Conservation (phyloP, 2,113 vertebrate genomes). For the Gallinago paraguaiae region DNA sequence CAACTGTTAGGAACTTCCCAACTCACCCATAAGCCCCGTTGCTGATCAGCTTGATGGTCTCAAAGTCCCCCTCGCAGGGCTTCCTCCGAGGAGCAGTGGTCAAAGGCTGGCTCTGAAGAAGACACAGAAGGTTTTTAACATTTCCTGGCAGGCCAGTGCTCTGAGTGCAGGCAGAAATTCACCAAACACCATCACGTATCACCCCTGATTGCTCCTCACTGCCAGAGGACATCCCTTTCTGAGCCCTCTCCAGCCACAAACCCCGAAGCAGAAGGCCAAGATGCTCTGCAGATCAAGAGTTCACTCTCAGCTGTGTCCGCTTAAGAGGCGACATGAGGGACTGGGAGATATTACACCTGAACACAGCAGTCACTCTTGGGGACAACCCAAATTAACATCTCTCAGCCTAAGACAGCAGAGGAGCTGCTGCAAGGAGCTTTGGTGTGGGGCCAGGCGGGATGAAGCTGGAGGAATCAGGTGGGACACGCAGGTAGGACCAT, state of each 20-base stretch:
- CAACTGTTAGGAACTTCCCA: neutral
- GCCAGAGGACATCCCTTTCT: neutral
- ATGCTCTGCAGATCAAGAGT: neutral
- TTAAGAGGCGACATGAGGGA: neutral
- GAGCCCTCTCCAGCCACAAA: neutral
- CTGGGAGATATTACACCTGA: neutral
- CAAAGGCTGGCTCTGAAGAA: slow-evolving; percentile 74
- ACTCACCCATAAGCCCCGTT: slow-evolving; percentile 96
- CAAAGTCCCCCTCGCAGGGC: slow-evolving; percentile 92
- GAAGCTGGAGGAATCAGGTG: neutral
- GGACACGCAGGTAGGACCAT: neutral
- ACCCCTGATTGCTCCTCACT: neutral
- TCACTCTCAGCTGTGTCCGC: neutral
- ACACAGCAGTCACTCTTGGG: neutral
- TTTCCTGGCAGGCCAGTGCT: fast-evolving
- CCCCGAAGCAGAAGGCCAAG: neutral
- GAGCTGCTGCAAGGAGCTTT: neutral
- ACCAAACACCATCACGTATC: neutral
- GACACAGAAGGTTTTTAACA: neutral
- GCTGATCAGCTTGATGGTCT: slow-evolving; percentile 96
- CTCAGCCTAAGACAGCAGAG: neutral
- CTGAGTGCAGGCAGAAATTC: neutral
- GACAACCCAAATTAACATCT: neutral
- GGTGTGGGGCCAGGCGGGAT: neutral
- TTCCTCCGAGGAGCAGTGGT: slow-evolving; percentile 82